These are phyloP conservation scores for Drosophila nr. perissopoda DNA, from an alignment of 2,888 invertebrate species.

Conservation along the genomic window DNA sequence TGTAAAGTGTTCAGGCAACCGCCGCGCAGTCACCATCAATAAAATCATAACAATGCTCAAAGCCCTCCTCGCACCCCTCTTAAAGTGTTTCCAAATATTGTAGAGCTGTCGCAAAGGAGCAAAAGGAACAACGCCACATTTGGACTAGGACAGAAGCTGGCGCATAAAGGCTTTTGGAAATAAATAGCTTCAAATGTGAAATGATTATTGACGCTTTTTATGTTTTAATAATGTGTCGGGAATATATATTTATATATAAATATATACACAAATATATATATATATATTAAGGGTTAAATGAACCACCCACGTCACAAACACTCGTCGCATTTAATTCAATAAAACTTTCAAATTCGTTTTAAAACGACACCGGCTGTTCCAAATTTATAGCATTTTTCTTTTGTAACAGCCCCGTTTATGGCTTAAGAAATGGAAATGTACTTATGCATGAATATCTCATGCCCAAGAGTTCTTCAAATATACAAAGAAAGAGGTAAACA, in stretches of 20 bases:
- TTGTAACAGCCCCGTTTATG: conserved; percentile 65
- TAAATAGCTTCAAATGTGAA: conserved; percentile 77
- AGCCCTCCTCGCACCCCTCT: conserved; percentile 27
- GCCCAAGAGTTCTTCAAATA: not conserved
- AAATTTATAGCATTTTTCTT: conserved; percentile 71
- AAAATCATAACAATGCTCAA: conserved; percentile 63
- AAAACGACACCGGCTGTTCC: conserved; percentile 73
- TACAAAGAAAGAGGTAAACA: not conserved
- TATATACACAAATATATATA: conserved; percentile 33
- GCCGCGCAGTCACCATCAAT: conserved; percentile 54
- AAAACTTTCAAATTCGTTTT: conserved; percentile 80
- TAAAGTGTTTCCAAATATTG: conserved; percentile 58
- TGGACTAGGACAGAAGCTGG: conserved; percentile 8
- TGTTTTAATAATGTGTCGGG: conserved; percentile 79
- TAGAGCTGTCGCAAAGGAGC: conserved; percentile 38
- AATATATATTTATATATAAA: conserved; percentile 49
- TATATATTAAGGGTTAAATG: conserved; percentile 72
- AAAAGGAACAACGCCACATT: conserved; percentile 38
- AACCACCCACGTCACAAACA: conserved; percentile 71
- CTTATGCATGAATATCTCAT: conserved; percentile 49
- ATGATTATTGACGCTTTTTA: conserved; percentile 81
- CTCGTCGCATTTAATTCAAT: conserved; percentile 70
- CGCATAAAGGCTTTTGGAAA: conserved; percentile 55
- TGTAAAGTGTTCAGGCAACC: conserved; percentile 71
- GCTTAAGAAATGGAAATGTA: conserved; percentile 55